phyloP scores from a whole-genome alignment of 2,888 invertebrate species.

The Lasioglossum pauxillum region DNA sequence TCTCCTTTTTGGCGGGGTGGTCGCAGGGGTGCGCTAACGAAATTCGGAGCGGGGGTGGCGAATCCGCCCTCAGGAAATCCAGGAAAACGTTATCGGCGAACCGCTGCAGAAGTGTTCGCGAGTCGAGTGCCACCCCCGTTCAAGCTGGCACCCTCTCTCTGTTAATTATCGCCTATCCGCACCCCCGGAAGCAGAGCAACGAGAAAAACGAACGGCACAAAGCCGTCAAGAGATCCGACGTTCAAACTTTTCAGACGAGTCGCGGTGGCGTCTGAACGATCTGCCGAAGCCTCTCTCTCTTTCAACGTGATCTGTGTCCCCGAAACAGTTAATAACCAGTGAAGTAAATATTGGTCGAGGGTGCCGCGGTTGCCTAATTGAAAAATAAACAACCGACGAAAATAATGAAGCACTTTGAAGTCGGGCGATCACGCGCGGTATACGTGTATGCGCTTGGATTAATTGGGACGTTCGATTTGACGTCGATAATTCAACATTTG shows the following conservation, averaged over 20 bases:
- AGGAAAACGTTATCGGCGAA: constrained; percentile 41
- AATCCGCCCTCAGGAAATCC: constrained; percentile 34
- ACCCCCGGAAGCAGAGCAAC: constrained; percentile 29
- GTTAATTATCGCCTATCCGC: constrained; percentile 39
- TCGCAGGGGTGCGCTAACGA: constrained; percentile 2
- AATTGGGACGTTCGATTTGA: not conserved
- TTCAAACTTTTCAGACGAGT: constrained; percentile 18
- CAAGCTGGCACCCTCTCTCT: constrained; percentile 41
- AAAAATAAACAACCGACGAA: not conserved
- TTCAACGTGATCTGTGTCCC: not conserved
- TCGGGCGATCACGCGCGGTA: not conserved
- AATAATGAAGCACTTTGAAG: not conserved
- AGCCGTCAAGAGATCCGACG: constrained; percentile 22
- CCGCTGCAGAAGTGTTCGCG: constrained; percentile 38
- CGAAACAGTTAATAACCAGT: not conserved
- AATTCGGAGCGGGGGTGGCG: not conserved
- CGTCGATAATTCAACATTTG: not conserved
- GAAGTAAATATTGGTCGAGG: not conserved
- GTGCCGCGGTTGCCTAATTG: not conserved
- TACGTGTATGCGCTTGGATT: not conserved
- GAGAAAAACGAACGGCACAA: constrained; percentile 30
- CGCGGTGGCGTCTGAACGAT: not conserved
- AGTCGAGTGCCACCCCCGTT: constrained; percentile 43
- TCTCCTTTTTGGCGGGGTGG: not conserved
- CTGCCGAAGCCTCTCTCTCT: not conserved